phyloP scores from a whole-genome alignment of 2,797 vertebrate genomes.

The Bovichtus diacanthus region DNA sequence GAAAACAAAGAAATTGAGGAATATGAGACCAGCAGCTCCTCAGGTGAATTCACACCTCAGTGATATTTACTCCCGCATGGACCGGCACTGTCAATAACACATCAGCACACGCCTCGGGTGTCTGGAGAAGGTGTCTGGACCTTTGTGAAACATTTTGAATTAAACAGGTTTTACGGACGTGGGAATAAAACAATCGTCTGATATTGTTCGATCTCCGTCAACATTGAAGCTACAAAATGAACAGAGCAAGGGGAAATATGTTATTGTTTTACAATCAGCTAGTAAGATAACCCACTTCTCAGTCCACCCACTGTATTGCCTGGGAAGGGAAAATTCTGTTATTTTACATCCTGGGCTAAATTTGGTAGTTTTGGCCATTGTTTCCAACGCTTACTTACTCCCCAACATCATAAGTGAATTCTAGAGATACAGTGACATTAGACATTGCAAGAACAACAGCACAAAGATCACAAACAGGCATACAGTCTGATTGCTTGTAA shows the following conservation, averaged over 20 bases:
- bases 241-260: neutral
- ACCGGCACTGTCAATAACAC: slow-evolving; percentile 63
- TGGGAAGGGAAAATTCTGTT: neutral
- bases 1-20: slow-evolving; percentile 36
- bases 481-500: no score
- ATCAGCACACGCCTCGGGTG: slow-evolving; percentile 41
- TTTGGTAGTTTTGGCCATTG: neutral
- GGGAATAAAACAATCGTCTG: neutral
- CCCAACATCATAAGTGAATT: neutral
- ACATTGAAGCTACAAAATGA: neutral
- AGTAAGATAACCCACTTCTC: neutral
- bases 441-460: neutral
- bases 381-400: neutral
- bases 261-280: neutral
- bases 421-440: neutral
- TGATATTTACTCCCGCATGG: slow-evolving; percentile 63
- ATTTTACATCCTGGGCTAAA: neutral
- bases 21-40: slow-evolving; percentile 45
- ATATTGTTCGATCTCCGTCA: slow-evolving; percentile 1
- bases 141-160: slow-evolving; percentile 34
- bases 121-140: slow-evolving; percentile 38
- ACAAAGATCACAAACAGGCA: no score
- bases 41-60: slow-evolving; percentile 69
- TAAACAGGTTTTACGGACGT: slow-evolving; percentile 33
- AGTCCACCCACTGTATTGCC: neutral